These are phyloP conservation scores for Pangasius mekongensis DNA, from an alignment of 2,797 vertebrate genomes.

Conservation along the genomic window DNA sequence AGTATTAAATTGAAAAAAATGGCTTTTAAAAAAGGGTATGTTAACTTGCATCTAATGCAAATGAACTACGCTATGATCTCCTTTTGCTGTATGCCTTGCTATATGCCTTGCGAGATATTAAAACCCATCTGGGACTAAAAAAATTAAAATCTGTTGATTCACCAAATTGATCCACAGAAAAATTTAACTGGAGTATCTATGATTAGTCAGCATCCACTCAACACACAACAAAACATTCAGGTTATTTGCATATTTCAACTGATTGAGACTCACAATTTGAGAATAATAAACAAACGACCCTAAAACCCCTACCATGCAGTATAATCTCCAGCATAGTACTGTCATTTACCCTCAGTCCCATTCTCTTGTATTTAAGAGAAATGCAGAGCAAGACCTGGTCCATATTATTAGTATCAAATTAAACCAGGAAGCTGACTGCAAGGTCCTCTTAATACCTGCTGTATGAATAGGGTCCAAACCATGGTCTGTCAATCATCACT, in stretches of 20 bases:
- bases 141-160: not conserved
- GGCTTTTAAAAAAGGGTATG: not conserved
- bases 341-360: not conserved
- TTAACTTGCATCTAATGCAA: not conserved
- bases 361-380: not conserved
- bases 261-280: not conserved
- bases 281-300: not conserved
- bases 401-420: conserved; percentile 39
- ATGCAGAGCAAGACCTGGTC: not conserved
- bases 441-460: conserved; percentile 37
- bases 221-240: not conserved
- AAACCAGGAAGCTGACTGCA: conserved; percentile 40
- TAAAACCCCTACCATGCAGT: not conserved
- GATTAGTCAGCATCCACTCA: not conserved
- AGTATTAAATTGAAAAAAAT: not conserved
- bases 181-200: not conserved
- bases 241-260: not conserved
- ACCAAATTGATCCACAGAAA: not conserved
- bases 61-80: not conserved
- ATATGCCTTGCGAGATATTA: not conserved
- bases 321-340: conserved; percentile 6
- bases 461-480: conserved; percentile 46
- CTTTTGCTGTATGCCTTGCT: not conserved
- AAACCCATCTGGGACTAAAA: not conserved
- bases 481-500: conserved; percentile 47